A percentile compares a stretch with the other conserved stretches of the same genome.
These are phyloP conservation scores for Chamaetylas fuelleborni DNA, from an alignment of 2,113 vertebrate genomes.

Conservation along the genomic window DNA sequence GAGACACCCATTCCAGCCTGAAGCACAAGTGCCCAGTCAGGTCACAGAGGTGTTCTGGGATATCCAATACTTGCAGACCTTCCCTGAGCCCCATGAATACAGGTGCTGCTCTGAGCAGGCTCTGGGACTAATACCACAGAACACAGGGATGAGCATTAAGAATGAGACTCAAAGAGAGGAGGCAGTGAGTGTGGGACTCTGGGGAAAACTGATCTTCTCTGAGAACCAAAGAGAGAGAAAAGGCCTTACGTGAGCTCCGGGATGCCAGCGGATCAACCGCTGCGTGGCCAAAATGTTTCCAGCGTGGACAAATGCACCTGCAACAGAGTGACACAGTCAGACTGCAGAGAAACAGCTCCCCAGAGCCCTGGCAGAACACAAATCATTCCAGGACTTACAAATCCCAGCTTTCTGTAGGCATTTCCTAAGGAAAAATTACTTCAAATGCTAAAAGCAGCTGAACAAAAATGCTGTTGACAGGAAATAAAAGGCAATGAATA, in stretches of 20 bases:
- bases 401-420: background rate
- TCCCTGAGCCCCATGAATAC: background rate
- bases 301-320: slow-evolving; percentile 88
- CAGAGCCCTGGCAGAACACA: background rate
- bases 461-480: background rate
- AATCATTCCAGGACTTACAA: background rate
- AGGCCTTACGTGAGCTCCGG: slow-evolving; percentile 88
- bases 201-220: background rate
- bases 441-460: background rate
- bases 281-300: slow-evolving; percentile 94
- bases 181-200: background rate
- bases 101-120: background rate
- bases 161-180: background rate
- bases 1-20: background rate
- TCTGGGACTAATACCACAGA: background rate
- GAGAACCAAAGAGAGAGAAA: background rate
- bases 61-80: background rate
- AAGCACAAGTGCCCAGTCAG: background rate
- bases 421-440: background rate
- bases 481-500: background rate
- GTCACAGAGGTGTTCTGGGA: background rate
- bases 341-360: background rate
- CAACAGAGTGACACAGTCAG: slow-evolving; percentile 1
- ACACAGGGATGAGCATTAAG: background rate
- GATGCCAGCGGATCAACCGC: slow-evolving; percentile 87